Conservation (phyloP, 2,888 invertebrate species). For the Gari tellinella region DNA sequence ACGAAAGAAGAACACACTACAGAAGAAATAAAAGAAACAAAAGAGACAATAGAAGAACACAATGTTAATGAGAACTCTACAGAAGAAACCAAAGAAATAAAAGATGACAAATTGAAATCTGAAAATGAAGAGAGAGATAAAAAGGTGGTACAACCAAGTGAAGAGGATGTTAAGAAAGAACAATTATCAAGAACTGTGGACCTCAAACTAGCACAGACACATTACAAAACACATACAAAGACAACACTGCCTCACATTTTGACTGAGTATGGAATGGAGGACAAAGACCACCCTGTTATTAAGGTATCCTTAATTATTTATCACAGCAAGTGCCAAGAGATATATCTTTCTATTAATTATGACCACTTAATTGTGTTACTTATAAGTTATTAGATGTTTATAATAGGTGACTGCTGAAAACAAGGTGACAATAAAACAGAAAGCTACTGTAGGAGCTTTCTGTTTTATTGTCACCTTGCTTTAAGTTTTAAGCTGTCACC, state of each 20-base stretch:
- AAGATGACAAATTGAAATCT: background rate
- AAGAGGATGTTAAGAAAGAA: slow-evolving; percentile 8
- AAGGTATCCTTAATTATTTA: slow-evolving; percentile 41
- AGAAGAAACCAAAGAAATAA: background rate
- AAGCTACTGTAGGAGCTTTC: too few species aligned
- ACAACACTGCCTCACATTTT: slow-evolving; percentile 66
- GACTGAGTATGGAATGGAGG: slow-evolving; percentile 69
- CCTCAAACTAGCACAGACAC: slow-evolving; percentile 36
- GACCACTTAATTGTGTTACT: too few species aligned
- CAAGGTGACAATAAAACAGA: too few species aligned
- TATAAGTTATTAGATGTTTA: too few species aligned
- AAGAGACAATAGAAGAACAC: background rate
- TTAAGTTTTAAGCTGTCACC: too few species aligned
- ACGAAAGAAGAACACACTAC: background rate
- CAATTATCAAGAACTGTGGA: slow-evolving; percentile 15
- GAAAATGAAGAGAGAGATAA: slow-evolving; percentile 3
- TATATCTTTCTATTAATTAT: too few species aligned
- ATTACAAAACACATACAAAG: slow-evolving; percentile 56
- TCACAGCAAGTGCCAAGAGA: too few species aligned
- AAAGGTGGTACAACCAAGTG: background rate
- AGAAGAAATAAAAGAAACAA: background rate
- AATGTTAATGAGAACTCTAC: background rate
- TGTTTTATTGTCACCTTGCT: too few species aligned
- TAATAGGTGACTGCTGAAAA: too few species aligned
- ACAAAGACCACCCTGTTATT: slow-evolving; percentile 28